Percentiles rank a stretch among this genome's conserved stretches.
phyloP scores from a whole-genome alignment of 2,888 invertebrate species.

The Scaptomyza cyrtandrae region DNA sequence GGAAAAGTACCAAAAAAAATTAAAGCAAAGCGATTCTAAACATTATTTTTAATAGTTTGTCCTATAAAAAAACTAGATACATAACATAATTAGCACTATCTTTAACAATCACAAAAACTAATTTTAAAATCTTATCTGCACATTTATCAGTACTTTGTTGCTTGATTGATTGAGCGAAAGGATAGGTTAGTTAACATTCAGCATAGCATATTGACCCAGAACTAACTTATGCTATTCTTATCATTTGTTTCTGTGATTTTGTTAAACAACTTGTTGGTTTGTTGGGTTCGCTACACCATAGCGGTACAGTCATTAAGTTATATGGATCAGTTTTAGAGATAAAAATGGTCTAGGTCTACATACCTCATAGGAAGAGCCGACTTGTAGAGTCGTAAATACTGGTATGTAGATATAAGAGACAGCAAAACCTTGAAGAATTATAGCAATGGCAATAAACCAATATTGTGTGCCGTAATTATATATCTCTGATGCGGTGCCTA shows the following conservation, averaged over 20 bases:
- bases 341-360: constrained; percentile 45
- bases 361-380: constrained; percentile 94
- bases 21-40: too few relatives aligned
- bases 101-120: neutral
- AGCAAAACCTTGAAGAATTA: constrained; percentile 88
- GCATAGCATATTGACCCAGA: neutral
- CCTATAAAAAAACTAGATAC: too few relatives aligned
- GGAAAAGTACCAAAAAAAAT: constrained; percentile 23
- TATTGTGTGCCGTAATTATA: constrained; percentile 94
- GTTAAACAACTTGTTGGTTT: constrained; percentile 9
- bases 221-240: constrained; percentile 12
- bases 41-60: too few relatives aligned
- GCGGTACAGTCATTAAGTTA: constrained; percentile 31
- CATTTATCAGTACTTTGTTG: neutral
- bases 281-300: neutral
- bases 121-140: neutral
- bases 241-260: constrained; percentile 33
- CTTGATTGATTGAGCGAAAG: neutral
- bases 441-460: constrained; percentile 90
- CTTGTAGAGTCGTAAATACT: constrained; percentile 90
- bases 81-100: too few relatives aligned
- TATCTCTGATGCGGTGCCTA: constrained; percentile 94
- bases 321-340: constrained; percentile 15
- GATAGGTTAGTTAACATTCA: neutral
- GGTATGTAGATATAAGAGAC: constrained; percentile 91